A percentile compares a stretch with the other conserved stretches of the same genome.
These are phyloP conservation scores for Saimiri boliviensis DNA, from an alignment of 2,113 vertebrate species.

Conservation along the genomic window DNA sequence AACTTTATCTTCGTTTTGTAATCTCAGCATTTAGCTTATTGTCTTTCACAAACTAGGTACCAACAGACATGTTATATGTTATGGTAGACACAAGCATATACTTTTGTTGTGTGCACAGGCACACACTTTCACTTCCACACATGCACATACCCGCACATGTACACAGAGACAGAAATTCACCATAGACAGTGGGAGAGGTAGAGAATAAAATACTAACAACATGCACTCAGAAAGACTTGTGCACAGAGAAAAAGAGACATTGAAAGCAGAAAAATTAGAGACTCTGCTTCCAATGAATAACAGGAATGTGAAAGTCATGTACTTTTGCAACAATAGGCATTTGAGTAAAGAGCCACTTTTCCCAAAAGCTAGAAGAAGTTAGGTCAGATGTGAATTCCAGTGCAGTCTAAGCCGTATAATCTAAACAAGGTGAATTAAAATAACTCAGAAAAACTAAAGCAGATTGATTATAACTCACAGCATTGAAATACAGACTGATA, in stretches of 20 bases:
- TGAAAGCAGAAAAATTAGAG: background rate
- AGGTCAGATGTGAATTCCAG: background rate
- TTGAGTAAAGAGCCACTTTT: background rate
- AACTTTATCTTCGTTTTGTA: background rate
- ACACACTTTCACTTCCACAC: background rate
- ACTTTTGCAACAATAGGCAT: background rate
- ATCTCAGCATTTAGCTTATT: background rate
- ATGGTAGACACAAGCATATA: background rate
- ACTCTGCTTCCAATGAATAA: background rate
- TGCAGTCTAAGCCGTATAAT: background rate
- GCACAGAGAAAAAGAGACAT: background rate
- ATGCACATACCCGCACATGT: background rate
- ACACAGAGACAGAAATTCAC: background rate
- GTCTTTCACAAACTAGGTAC: background rate
- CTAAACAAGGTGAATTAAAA: background rate
- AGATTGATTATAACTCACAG: background rate
- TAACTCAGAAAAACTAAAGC: constrained; percentile 19
- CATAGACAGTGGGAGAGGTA: background rate
- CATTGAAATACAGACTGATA: background rate
- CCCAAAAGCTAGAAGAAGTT: background rate
- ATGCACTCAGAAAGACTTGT: background rate
- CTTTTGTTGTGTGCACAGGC: background rate
- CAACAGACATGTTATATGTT: background rate
- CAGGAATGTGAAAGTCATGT: background rate
- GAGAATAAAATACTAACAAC: background rate